Percentiles rank a stretch among this genome's conserved stretches.
Evolutionary conservation across 30 jellyfish, hydroid and myxozoan species (phyloP).

Genomic region (Aurelia aurita complex sp. Pacific): DNA sequence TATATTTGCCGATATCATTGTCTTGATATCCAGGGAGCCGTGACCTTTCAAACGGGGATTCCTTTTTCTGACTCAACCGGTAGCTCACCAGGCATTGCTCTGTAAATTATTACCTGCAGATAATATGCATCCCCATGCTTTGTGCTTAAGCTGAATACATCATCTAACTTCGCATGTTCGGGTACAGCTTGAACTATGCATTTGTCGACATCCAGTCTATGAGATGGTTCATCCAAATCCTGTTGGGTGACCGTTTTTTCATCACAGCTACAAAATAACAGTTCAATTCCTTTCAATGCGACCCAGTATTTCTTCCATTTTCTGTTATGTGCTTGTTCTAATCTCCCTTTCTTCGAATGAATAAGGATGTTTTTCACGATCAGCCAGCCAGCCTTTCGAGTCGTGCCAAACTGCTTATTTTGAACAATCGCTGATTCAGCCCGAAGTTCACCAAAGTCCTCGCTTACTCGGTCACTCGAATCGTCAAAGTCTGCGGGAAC

Average conservation of each 20-base stretch:
- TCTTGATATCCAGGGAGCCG: too few species aligned
- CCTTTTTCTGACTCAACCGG: too few species aligned
- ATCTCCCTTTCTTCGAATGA: conserved; percentile 90
- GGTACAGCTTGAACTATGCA: conserved; percentile 96
- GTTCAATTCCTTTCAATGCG: conserved; percentile 91
- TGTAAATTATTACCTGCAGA: conserved; percentile 70
- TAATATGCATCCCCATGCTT: conserved; percentile 88
- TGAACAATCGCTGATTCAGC: conserved; percentile 92
- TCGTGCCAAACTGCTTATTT: conserved; percentile 88
- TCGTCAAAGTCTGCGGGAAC: conserved; percentile 85
- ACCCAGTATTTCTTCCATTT: conserved; percentile 97
- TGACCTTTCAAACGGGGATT: too few species aligned
- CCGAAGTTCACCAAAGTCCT: conserved; percentile 84
- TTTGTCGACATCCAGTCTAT: conserved; percentile 78
- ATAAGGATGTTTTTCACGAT: conserved; percentile 78
- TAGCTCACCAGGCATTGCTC: too few species aligned
- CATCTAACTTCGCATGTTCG: conserved; percentile 85
- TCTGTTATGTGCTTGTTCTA: conserved; percentile 85
- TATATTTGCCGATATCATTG: too few species aligned
- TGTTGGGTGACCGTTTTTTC: conserved; percentile 91
- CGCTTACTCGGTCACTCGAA: conserved; percentile 67
- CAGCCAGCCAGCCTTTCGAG: conserved; percentile 96
- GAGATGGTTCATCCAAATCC: conserved; percentile 90
- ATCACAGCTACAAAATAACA: conserved; percentile 81
- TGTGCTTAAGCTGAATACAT: conserved; percentile 93